Conservation (phyloP, 2,888 invertebrate genomes). For the Malthinus seriepunctatus region DNA sequence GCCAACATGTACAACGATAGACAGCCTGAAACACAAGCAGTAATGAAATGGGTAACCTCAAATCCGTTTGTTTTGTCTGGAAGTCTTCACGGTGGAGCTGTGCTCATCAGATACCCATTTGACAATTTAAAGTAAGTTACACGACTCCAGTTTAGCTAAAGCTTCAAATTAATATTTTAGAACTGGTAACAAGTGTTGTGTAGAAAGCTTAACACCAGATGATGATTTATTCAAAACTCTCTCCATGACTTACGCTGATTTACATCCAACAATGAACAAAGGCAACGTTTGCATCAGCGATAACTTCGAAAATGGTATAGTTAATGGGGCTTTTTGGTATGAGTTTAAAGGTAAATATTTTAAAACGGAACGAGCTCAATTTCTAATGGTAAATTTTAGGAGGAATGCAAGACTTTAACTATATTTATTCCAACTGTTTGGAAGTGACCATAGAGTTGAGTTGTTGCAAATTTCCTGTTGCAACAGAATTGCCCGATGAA, state of each 20-base stretch:
- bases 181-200: conserved; percentile 66
- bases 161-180: conserved; percentile 45
- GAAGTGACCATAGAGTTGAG: conserved; percentile 97
- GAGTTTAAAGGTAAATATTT: conserved; percentile 69
- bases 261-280: conserved; percentile 73
- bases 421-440: conserved; percentile 91
- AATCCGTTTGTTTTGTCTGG: conserved; percentile 92
- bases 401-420: conserved; percentile 99
- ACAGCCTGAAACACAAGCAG: conserved; percentile 85
- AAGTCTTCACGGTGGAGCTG: conserved; percentile 92
- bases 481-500: conserved; percentile 68
- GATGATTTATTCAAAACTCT: conserved; percentile 78
- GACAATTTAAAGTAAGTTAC: conserved; percentile 79
- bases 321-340: conserved; percentile 94
- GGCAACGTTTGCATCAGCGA: conserved; percentile 76
- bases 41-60: conserved; percentile 86
- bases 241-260: conserved; percentile 74
- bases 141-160: not conserved
- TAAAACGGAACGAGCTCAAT: too few species aligned
- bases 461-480: conserved; percentile 90
- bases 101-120: conserved; percentile 97
- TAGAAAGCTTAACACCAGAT: conserved; percentile 80
- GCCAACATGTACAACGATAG: conserved; percentile 62
- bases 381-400: conserved; percentile 57
- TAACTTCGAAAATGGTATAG: conserved; percentile 77